These are phyloP conservation scores for Paralichthys olivaceus DNA, from an alignment of 2,113 vertebrate genomes.

Conservation along the genomic window DNA sequence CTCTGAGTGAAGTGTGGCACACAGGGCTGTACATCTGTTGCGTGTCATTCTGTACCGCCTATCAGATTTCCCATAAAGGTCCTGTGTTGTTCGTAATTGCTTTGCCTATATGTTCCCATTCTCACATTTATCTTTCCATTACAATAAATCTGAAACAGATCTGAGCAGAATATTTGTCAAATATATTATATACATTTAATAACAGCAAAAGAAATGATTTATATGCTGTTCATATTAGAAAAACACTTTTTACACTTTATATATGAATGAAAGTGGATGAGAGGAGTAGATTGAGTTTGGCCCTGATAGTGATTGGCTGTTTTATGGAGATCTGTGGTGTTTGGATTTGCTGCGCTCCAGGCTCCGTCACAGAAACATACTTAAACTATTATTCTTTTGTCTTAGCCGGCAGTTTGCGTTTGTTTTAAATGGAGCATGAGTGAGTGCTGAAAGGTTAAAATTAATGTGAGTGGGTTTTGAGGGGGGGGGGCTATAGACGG, in stretches of 20 bases:
- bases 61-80: slow-evolving; percentile 64
- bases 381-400: slow-evolving; percentile 63
- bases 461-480: slow-evolving; percentile 26
- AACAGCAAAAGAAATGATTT: slow-evolving; percentile 1
- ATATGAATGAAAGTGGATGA: slow-evolving; percentile 7
- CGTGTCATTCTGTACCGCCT: slow-evolving; percentile 65
- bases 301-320: slow-evolving; percentile 48
- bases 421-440: slow-evolving; percentile 45
- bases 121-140: slow-evolving; percentile 6
- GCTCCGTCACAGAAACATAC: slow-evolving; percentile 50
- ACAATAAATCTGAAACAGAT: background rate
- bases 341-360: slow-evolving; percentile 33
- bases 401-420: slow-evolving; percentile 39
- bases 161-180: background rate
- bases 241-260: background rate
- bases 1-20: slow-evolving; percentile 64
- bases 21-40: slow-evolving; percentile 78
- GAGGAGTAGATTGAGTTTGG: slow-evolving; percentile 42
- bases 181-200: background rate
- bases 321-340: slow-evolving; percentile 43
- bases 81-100: slow-evolving; percentile 38
- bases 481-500: background rate
- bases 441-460: slow-evolving; percentile 56
- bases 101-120: slow-evolving; percentile 24
- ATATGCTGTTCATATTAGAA: background rate